Base-by-base conservation (phyloP, 2,797 vertebrate genomes). In the Anolis apletophallus region DNA sequence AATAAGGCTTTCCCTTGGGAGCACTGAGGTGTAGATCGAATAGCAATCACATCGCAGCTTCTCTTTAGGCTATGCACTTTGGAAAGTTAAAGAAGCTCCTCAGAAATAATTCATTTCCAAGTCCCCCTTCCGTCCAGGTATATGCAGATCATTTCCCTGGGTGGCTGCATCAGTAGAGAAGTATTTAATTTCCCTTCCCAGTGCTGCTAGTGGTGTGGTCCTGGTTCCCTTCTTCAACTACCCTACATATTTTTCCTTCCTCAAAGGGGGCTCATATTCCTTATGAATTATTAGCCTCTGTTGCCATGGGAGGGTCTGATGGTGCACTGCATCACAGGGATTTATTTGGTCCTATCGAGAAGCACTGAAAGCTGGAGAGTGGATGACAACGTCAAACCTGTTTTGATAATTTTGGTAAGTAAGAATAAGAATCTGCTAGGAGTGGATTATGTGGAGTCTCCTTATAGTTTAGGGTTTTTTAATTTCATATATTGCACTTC, bases 81-180 rank as follows among this genome's bases (percentile, higher is more conserved):
- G 80, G 50, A 81, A 81, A 81, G 61, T 29, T 54, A 69, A 68
- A 69, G 26, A 81, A 54, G 40, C 64, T 54, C n/a, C 80, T 81
- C 80, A 81, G 80, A n/a, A 81, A 81, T 81, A 81, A 81, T 81
- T 81, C 29, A 81, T 81, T 69, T 52, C 40, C 64, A n/a, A 52
- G 46, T 81, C 69, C 80, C 69, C 64, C 64, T 68, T 68, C 46
- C 34, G 40, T 81, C 46, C 64, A 81, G 46, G 11, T 81, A 69
- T n/a, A 17, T 69, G 17, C 46, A 81, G 64, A 69, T 81, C 46
- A 32, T 81, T 81, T 81, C 68, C 64, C 64, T 81, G 12, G 9
- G 19, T 81, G 52, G 64, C 11, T 69, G 64, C 80, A 69, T 52
- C 64, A 81, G 52, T 32, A 64, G n/a, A 50, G 10, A 29, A 69